A percentile compares a stretch with the other conserved stretches of the same genome.
Evolutionary conservation across 2,888 invertebrate genomes (phyloP).

Genomic region (Tiliacea aurago): DNA sequence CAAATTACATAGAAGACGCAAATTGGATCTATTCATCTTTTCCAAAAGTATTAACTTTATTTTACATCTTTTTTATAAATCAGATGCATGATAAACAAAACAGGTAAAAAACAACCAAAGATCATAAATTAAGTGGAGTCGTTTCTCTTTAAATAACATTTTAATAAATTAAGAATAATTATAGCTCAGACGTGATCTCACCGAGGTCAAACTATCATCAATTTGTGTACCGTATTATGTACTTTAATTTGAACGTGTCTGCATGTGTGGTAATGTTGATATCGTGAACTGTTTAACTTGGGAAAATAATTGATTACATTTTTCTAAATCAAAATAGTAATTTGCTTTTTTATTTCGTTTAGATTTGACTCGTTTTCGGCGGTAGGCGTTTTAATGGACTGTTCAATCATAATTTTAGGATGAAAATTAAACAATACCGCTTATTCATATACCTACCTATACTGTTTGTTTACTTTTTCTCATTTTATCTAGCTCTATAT

Average conservation of each 20-base stretch:
- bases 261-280: neutral
- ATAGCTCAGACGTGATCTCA: slow-evolving; percentile 7
- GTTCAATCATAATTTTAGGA: too few relatives aligned
- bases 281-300: neutral
- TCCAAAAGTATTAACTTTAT: neutral
- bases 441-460: too few relatives aligned
- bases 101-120: slow-evolving; percentile 2
- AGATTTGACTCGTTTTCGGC: neutral
- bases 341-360: neutral
- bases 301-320: neutral
- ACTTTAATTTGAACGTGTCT: neutral
- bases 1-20: slow-evolving; percentile 36
- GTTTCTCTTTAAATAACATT: slow-evolving; percentile 18
- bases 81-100: neutral
- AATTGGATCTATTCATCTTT: slow-evolving; percentile 42
- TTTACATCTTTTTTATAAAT: neutral
- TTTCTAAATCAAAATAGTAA: neutral
- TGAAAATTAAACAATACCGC: neutral
- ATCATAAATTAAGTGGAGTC: slow-evolving; percentile 25
- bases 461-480: too few relatives aligned
- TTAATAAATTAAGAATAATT: slow-evolving; percentile 25
- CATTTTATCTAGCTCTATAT: neutral
- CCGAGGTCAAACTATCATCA: slow-evolving; percentile 37
- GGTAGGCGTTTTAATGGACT: too few relatives aligned
- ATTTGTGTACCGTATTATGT: neutral